These are phyloP conservation scores for Gallinago media DNA, from an alignment of 2,113 vertebrate species.

Conservation along the genomic window DNA sequence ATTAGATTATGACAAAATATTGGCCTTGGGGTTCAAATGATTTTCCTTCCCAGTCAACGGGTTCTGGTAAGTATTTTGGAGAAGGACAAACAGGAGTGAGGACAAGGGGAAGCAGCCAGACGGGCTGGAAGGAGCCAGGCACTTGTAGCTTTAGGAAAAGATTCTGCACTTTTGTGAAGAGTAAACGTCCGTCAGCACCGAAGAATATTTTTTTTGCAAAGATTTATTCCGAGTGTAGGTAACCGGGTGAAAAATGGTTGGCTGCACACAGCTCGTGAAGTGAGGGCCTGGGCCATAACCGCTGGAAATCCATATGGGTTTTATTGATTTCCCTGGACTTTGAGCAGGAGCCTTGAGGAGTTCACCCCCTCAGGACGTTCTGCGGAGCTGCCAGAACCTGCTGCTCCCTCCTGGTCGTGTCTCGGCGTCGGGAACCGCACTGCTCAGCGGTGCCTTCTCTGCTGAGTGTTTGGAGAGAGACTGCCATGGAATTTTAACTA, in stretches of 20 bases:
- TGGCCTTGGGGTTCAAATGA: background rate
- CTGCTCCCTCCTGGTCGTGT: background rate
- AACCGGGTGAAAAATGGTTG: background rate
- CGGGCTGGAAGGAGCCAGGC: background rate
- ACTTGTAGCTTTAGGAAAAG: slow-evolving; percentile 26
- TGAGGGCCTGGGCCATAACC: background rate
- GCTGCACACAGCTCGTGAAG: background rate
- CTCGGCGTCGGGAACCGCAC: background rate
- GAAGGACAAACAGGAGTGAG: background rate
- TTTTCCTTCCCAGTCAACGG: slow-evolving; percentile 10
- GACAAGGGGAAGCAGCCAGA: background rate
- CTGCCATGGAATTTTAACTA: background rate
- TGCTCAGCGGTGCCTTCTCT: slow-evolving; percentile 57
- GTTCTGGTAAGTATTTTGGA: slow-evolving; percentile 62
- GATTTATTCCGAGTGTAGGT: background rate
- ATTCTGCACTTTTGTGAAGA: slow-evolving; percentile 42
- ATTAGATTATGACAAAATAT: slow-evolving; percentile 26
- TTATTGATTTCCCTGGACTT: background rate
- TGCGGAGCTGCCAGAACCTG: background rate
- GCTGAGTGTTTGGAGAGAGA: slow-evolving; percentile 6
- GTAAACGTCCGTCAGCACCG: slow-evolving; percentile 49
- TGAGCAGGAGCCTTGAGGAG: background rate
- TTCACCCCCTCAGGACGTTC: background rate
- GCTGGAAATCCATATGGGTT: background rate
- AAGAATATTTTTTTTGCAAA: slow-evolving; percentile 42